phyloP scores from a whole-genome alignment of 2,113 vertebrate species.

The Pholis gunnellus region DNA sequence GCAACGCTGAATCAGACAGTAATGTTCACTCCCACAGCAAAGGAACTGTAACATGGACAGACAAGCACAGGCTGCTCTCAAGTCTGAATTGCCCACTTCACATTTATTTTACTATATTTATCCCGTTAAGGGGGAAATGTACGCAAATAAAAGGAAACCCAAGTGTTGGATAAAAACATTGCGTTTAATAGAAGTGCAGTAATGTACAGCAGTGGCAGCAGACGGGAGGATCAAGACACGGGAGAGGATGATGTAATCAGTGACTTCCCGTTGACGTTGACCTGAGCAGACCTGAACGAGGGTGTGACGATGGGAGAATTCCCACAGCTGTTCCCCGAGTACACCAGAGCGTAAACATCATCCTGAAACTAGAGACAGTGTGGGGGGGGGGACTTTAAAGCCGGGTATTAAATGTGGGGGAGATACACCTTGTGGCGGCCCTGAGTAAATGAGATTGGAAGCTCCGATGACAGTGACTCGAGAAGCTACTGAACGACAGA shows the following conservation, averaged over 20 bases:
- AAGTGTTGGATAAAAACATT: constrained; percentile 46
- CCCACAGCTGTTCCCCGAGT: constrained; percentile 46
- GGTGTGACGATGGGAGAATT: constrained; percentile 24
- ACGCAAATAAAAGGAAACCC: background rate
- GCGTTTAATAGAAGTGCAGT: constrained; percentile 72
- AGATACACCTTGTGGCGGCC: constrained; percentile 29
- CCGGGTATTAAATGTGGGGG: background rate
- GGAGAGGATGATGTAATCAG: constrained; percentile 12
- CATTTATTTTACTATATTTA: no score
- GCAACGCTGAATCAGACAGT: background rate
- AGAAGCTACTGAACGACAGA: constrained; percentile 36
- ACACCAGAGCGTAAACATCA: constrained; percentile 26
- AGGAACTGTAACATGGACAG: background rate
- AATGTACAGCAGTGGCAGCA: constrained; percentile 44
- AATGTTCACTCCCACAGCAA: background rate
- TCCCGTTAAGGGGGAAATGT: no score
- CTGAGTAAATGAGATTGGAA: constrained; percentile 61
- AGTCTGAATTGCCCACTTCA: background rate
- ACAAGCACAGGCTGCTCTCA: background rate
- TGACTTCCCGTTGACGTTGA: constrained; percentile 50
- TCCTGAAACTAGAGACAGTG: background rate
- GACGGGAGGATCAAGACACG: constrained; percentile 19
- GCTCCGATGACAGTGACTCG: constrained; percentile 40
- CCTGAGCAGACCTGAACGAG: constrained; percentile 52
- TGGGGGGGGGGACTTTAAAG: background rate